A percentile compares a stretch with the other conserved stretches of the same genome.
Conservation (phyloP, 2,797 vertebrate genomes). For the Argya squamiceps region DNA sequence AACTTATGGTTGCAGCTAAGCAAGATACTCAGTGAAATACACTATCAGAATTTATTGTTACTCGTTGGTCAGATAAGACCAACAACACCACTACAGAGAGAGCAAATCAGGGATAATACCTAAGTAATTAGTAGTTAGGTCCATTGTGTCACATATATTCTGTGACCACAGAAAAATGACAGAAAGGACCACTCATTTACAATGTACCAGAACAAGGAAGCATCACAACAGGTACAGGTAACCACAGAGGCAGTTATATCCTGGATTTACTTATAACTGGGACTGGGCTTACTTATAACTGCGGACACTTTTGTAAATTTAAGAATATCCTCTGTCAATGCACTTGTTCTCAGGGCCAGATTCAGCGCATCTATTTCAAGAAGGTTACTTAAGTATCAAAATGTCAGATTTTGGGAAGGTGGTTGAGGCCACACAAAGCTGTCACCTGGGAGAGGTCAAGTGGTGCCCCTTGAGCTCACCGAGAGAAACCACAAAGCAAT, state of each 20-base stretch:
- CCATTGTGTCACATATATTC: neutral
- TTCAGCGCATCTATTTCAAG: neutral
- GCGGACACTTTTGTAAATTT: neutral
- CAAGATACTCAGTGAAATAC: neutral
- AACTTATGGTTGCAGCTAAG: neutral
- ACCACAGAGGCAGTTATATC: neutral
- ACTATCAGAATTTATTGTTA: neutral
- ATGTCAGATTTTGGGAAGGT: neutral
- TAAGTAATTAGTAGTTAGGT: neutral
- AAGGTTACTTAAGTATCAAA: neutral
- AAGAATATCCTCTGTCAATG: neutral
- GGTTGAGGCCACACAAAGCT: neutral
- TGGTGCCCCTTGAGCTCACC: neutral
- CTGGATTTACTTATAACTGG: neutral
- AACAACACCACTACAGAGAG: neutral
- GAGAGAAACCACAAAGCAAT: neutral
- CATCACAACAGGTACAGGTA: neutral
- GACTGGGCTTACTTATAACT: neutral
- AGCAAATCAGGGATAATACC: neutral
- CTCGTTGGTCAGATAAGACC: neutral
- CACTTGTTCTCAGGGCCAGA: neutral
- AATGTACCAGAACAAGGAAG: neutral
- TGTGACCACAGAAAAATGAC: neutral
- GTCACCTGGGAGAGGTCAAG: neutral
- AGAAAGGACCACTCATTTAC: neutral